A percentile compares a stretch with the other conserved stretches of the same genome.
Conservation (phyloP, 2,113 vertebrate species). For the Aptenodytes patagonicus region DNA sequence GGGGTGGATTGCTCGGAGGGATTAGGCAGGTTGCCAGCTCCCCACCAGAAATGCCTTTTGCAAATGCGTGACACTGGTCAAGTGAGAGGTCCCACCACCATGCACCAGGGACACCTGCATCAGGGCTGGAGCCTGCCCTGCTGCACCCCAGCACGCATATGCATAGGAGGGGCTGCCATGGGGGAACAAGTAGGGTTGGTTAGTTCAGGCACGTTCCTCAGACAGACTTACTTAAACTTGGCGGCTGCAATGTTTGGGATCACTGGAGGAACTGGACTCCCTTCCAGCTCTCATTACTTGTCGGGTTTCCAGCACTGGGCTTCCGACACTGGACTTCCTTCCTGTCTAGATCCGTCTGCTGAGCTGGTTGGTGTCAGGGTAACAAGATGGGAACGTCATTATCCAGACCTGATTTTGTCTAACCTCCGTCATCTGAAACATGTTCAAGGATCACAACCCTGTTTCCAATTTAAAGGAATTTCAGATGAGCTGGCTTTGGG, state of each 20-base stretch:
- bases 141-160: background rate
- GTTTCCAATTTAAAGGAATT: background rate
- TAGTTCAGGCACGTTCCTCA: background rate
- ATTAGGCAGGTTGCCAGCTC: background rate
- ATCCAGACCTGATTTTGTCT: background rate
- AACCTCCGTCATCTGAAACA: background rate
- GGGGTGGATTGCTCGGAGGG: background rate
- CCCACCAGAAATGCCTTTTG: background rate
- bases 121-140: background rate
- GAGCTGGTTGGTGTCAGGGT: background rate
- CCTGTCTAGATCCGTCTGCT: background rate
- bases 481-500: background rate
- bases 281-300: slow-evolving; percentile 19
- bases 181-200: background rate
- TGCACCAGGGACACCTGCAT: background rate
- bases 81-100: accelerated
- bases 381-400: background rate
- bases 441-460: background rate
- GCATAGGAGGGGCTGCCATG: background rate
- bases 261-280: background rate
- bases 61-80: background rate
- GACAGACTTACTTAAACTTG: background rate
- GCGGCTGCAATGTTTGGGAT: background rate
- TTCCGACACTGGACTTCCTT: background rate
- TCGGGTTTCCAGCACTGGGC: background rate